Base-by-base conservation (phyloP, 1,140 invertebrate species). In the Oryzaephilus surinamensis region DNA sequence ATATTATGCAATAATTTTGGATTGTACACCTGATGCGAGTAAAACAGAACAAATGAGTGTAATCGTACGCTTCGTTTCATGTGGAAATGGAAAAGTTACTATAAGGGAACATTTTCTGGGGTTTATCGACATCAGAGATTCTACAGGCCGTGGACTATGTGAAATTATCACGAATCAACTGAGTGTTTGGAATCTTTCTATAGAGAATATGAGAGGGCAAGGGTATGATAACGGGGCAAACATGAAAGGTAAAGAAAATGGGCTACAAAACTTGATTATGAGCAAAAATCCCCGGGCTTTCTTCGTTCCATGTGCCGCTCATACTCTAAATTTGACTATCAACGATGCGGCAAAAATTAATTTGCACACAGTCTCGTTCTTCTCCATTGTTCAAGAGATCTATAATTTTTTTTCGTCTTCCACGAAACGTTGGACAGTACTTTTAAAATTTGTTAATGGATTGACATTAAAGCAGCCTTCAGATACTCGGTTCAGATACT, bases 141-240 rank as follows among this genome's bases (percentile, higher is more conserved):
- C 38, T n/a, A 45, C 45, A 20, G 42, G 42, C 12, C 19, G 29
- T 17, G 45, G 41, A 29, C 36, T 44, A 26, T 34, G 37, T 1
- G 29, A 36, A 8, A 33, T 44, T 38, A 38, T 45, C n/a, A 15
- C 38, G 11, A 11, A 36, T 8, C 13, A 16, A 6, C 19, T 42
- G 13, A 14, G 30, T 5, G 35, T 41, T 35, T 11, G 34, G 4
- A 16, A 20, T 15, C 17, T 50, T 32, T 19, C 50, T 19, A 44
- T 56, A 24, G 16, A 54, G 8, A 45, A 60, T 41, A 41, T 51
- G 16, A 26, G 57, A 20, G 51, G 51, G 7, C 57, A 62, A 41
- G 47, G 48, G 6, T 60, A 60, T 38, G 57, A 59, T 32, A 59
- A 58, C 41, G 56, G 52, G 2, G 11, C 48, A 6, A 62, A 62